These are phyloP conservation scores for Strigops habroptila DNA, from an alignment of 2,113 vertebrate genomes.

Conservation along the genomic window DNA sequence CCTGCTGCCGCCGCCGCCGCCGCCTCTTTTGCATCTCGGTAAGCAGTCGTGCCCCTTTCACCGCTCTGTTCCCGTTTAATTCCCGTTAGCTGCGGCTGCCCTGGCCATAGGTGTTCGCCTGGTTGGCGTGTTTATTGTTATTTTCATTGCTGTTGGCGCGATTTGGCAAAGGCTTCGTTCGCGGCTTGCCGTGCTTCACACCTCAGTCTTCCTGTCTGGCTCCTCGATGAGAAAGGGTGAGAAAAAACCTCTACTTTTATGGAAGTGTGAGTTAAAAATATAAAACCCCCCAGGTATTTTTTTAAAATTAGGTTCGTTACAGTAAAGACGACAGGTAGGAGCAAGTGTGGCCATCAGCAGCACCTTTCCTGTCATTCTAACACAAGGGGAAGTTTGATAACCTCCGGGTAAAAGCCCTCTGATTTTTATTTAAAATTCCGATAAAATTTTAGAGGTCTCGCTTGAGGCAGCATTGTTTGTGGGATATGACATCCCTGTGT, in stretches of 20 bases:
- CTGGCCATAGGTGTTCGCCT: not conserved
- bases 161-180: slow-evolving; percentile 7
- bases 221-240: slow-evolving; percentile 39
- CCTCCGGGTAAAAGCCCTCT: slow-evolving; percentile 51
- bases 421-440: slow-evolving; percentile 66
- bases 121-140: not conserved
- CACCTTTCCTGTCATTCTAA: not conserved
- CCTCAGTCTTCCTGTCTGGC: not conserved
- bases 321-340: slow-evolving; percentile 58
- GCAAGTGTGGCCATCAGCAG: not conserved
- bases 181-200: not conserved
- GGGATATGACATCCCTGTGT: slow-evolving; percentile 72
- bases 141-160: not conserved
- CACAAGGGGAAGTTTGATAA: slow-evolving; percentile 43
- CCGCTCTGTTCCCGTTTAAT: not conserved
- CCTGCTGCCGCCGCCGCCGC: not conserved
- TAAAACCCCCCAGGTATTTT: not conserved
- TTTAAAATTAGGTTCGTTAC: not conserved
- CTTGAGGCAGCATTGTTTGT: slow-evolving; percentile 71
- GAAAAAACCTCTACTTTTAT: slow-evolving; percentile 25
- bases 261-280: not conserved
- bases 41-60: not conserved
- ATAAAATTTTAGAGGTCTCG: slow-evolving; percentile 63
- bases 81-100: not conserved
- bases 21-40: not conserved